These are phyloP conservation scores for Lamprologus speciosus DNA, from an alignment of 2,113 vertebrate species.

Conservation along the genomic window DNA sequence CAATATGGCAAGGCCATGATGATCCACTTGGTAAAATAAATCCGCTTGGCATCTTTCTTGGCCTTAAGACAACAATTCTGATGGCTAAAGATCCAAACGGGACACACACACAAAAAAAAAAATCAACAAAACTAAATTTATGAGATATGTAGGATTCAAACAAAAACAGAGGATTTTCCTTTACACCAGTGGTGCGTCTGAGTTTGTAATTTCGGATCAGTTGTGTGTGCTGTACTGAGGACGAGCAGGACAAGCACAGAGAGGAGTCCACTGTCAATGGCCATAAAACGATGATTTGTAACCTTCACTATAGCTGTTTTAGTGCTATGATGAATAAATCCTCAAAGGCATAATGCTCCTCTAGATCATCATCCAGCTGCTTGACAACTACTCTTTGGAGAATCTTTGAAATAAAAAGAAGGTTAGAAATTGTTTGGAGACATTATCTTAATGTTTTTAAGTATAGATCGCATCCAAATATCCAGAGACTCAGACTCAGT, in stretches of 20 bases:
- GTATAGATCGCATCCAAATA: neutral
- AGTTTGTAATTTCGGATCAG: neutral
- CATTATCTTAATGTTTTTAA: neutral
- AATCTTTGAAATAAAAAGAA: neutral
- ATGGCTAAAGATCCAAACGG: no score
- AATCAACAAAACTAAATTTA: neutral
- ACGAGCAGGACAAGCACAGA: accelerated
- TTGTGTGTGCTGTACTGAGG: neutral
- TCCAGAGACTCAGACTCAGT: no score
- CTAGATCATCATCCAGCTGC: neutral
- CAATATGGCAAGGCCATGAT: no score
- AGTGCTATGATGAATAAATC: no score
- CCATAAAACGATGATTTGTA: neutral
- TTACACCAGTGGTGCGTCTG: accelerated
- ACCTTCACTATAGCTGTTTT: accelerated
- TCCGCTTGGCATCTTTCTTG: no score
- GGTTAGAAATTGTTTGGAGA: neutral
- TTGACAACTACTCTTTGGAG: neutral
- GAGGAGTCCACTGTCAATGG: accelerated
- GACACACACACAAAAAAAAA: no score
- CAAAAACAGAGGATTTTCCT: no score
- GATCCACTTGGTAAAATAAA: no score
- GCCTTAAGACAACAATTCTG: no score
- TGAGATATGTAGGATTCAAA: neutral
- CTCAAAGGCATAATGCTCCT: no score